Evolutionary conservation across 2,888 invertebrate species (phyloP), one percentile per base, ranked within the genome.

Genomic region (Sarcophaga rosellei): DNA sequence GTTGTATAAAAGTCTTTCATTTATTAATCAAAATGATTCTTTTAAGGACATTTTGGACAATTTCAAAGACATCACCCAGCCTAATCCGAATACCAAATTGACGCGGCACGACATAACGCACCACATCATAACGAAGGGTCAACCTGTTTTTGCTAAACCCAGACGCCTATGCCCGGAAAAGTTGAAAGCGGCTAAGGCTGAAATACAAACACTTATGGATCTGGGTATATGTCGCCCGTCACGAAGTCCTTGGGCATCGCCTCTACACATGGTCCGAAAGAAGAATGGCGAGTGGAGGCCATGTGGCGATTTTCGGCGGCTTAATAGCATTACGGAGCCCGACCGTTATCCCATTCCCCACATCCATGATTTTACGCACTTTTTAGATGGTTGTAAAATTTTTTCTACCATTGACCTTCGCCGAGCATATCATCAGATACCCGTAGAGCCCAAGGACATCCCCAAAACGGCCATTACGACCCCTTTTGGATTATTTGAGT

Each of bases 371-470:
- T 74, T 80, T 10, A 61, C 61, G 0, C 78, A 81, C 25, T n/a
- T 35, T 3, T 45, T 86, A n/a, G 53, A 66, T 10, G 73, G 70
- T 1, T 76, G 76, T 8, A 65, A 12, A 2, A 72, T 86, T 53
- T 87, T 87, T 70, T 82, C 84, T 2, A 86, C 72, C 17, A 23
- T 85, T 0, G 83, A 87, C 45, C 21, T 87, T 15, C 65, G n/a
- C n/a, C 35, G 25, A 25, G 78, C 85, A 6, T 87, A 81, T 61
- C 79, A 87, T 44, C 86, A 88, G 62, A 84, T 88, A 12, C 83
- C 87, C 2, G 73, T 86, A 1, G 81, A 81, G 17, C 66, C 59
- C 10, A 8, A 12, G 0, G 82, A 86, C 44, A 57, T 83, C 8
- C 81, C 82, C 0, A 86, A 83, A 53, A 86, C 85, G 6, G 78